Evolutionary conservation across 2,113 vertebrate genomes (phyloP).

Genomic region (Platanista minor): DNA sequence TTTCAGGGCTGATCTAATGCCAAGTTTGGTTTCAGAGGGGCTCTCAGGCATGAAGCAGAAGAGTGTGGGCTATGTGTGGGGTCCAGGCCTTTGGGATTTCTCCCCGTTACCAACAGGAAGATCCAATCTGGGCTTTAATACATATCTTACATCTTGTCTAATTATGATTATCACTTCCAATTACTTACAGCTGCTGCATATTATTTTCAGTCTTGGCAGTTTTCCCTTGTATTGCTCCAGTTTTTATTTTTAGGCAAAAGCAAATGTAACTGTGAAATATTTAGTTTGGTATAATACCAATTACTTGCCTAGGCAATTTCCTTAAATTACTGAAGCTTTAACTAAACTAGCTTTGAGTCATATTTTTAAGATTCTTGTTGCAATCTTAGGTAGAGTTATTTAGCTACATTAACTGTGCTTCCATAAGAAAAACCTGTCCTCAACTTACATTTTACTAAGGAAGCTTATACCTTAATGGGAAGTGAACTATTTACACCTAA

Average conservation of each 20-base stretch:
- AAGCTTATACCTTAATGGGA: slow-evolving; percentile 31
- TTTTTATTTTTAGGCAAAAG: slow-evolving; percentile 69
- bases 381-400: slow-evolving; percentile 32
- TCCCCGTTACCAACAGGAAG: slow-evolving; percentile 45
- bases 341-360: slow-evolving; percentile 37
- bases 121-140: slow-evolving; percentile 42
- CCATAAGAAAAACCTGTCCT: slow-evolving; percentile 23
- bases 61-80: neutral
- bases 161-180: slow-evolving; percentile 55
- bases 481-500: slow-evolving; percentile 27
- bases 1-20: neutral
- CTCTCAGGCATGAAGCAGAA: neutral
- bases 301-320: slow-evolving; percentile 55
- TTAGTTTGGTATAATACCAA: slow-evolving; percentile 68
- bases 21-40: neutral
- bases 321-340: slow-evolving; percentile 57
- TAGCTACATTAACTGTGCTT: slow-evolving; percentile 12
- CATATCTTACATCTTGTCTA: slow-evolving; percentile 42
- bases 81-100: neutral
- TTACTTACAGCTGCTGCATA: slow-evolving; percentile 63
- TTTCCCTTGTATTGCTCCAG: slow-evolving; percentile 65
- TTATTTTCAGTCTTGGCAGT: slow-evolving; percentile 62
- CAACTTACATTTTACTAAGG: neutral
- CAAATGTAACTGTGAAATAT: slow-evolving; percentile 66
- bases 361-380: slow-evolving; percentile 19